Conservation (phyloP, 64 coral and sea anemone genomes). For the Porites lutea region DNA sequence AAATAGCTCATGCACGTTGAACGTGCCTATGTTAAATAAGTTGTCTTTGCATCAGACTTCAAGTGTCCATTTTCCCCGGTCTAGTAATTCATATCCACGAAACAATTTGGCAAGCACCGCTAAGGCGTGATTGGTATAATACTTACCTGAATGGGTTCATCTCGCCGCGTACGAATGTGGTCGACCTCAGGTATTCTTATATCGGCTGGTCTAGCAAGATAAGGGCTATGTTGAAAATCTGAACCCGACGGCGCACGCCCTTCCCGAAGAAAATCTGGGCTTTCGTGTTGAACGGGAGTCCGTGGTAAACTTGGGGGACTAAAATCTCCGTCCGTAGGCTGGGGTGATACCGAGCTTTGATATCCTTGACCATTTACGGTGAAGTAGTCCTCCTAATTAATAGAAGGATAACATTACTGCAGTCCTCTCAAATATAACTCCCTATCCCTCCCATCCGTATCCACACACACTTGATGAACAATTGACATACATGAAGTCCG, state of each 20-base stretch:
- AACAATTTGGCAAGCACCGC: no score
- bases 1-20: no score
- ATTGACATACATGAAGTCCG: no score
- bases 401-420: background rate
- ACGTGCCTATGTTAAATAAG: no score
- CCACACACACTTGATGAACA: no score
- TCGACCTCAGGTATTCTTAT: slow-evolving; percentile 58
- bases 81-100: no score
- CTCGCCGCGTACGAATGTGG: background rate
- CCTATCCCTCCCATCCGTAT: no score
- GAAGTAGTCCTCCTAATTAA: slow-evolving; percentile 10
- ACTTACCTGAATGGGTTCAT: slow-evolving; percentile 22
- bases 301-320: slow-evolving; percentile 36
- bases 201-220: slow-evolving; percentile 21
- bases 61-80: no score
- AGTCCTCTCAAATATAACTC: no score
- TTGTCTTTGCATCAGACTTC: no score
- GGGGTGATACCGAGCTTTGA: background rate
- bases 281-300: background rate
- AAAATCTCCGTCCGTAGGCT: background rate
- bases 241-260: background rate
- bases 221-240: slow-evolving; percentile 46
- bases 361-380: background rate
- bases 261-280: background rate
- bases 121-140: background rate